Evolutionary conservation across 2,797 vertebrate species (phyloP), one percentile per base, ranked within the genome.

Genomic region (Cossypha niveicapilla): DNA sequence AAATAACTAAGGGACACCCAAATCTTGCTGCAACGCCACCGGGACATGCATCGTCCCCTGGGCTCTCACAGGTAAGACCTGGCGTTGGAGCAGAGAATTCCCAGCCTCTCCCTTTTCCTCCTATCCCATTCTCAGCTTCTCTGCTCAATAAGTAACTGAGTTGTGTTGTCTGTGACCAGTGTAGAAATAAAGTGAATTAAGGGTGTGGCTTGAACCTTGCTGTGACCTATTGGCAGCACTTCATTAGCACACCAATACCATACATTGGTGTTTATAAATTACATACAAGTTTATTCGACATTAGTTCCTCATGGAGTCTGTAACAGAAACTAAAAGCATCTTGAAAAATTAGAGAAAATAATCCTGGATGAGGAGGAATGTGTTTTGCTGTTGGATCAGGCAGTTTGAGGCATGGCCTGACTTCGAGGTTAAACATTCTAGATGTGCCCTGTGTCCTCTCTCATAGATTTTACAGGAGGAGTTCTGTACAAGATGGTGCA

Each of bases 1-100:
- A 99, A 97, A 98, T 99, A 97, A 98, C 97, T 98, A 99, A 99
- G 98, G 99, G 99, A 98, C 99, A 99, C 96, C 98, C 98, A 34
- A 99, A 97, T 96, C 98, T 99, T 97, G 98, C 98, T 63, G 98
- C 98, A 86, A 99, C 99, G 8, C 99, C 99, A 34, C 99, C 99
- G 32, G 99, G 98, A 97, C 99, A 99, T 96, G 98, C 98, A 53
- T 98, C 99, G 92, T 99, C 99, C 94, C 98, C 98, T 75, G 98
- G 98, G 96, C 98, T 99, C 96, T 99, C 99, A 98, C 99, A 99
- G 99, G 99, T 99, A 98, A 98, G 98, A 97, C 92, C 97, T 98
- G 93, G 96, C 96, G 27, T 58, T n/a, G 54, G 44, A 81, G 88
- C 87, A 37, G 41, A 48, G 37, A 1, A 2, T 73, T 53, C 47